Evolutionary conservation across 1,140 invertebrate species (phyloP).

Genomic region (Apis florea): DNA sequence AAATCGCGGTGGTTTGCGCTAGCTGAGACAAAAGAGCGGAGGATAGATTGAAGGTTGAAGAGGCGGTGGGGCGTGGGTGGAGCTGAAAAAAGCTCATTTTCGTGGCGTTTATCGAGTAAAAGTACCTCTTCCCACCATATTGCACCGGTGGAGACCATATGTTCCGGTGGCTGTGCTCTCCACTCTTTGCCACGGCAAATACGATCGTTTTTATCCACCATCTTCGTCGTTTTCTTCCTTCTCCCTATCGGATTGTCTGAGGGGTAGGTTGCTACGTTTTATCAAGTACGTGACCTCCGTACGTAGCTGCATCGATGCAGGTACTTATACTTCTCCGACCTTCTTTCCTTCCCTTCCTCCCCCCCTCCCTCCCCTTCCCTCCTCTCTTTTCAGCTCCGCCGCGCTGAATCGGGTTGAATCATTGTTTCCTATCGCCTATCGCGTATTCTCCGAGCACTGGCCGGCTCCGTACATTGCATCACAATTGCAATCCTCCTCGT

Average conservation of each 20-base stretch:
- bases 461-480: conserved; percentile 44
- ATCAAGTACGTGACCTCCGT: conserved; percentile 63
- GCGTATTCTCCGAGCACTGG: conserved; percentile 31
- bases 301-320: conserved; percentile 1
- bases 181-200: conserved; percentile 41
- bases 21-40: conserved; percentile 41
- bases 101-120: conserved; percentile 67
- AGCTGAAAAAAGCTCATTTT: conserved; percentile 67
- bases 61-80: conserved; percentile 21
- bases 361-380: not conserved
- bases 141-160: conserved; percentile 60
- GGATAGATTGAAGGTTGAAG: conserved; percentile 53
- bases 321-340: conserved; percentile 4
- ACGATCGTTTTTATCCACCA: conserved; percentile 49
- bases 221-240: conserved; percentile 36
- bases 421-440: conserved; percentile 52
- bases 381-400: not conserved
- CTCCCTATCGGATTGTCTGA: not conserved
- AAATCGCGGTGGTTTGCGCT: conserved; percentile 55
- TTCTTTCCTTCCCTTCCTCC: conserved; percentile 8
- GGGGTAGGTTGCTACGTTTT: conserved; percentile 54
- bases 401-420: conserved; percentile 9
- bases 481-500: conserved; percentile 39
- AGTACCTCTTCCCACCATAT: conserved; percentile 54
- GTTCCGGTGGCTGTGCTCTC: conserved; percentile 47